Evolutionary conservation across 2,797 vertebrate genomes (phyloP).

Genomic region (Paramormyrops hopkinsi): DNA sequence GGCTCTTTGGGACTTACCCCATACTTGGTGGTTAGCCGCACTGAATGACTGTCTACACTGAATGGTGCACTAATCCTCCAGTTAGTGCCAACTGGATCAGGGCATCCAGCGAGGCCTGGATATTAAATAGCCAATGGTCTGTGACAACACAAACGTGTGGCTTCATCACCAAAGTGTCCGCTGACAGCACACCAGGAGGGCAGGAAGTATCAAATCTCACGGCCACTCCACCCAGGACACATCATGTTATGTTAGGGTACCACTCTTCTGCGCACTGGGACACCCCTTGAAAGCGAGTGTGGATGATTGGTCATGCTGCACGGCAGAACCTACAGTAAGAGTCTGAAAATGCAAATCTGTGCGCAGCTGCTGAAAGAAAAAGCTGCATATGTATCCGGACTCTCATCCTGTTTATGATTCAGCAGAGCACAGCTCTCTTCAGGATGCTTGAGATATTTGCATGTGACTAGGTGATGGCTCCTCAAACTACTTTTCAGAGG

Average conservation of each 20-base stretch:
- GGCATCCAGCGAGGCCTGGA: not conserved
- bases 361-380: not conserved
- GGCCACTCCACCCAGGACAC: not conserved
- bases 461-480: not conserved
- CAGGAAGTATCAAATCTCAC: not conserved
- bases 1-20: not conserved
- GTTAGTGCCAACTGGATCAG: not conserved
- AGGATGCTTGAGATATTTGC: not conserved
- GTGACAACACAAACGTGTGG: not conserved
- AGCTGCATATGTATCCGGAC: not conserved
- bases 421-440: not conserved
- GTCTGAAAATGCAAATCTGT: not conserved
- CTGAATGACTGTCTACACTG: not conserved
- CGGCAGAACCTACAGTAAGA: not conserved
- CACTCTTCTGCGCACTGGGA: not conserved
- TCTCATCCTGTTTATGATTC: not conserved
- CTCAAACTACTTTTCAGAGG: not conserved
- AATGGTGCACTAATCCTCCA: not conserved
- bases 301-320: not conserved
- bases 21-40: not conserved
- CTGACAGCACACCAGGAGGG: not conserved
- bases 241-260: not conserved
- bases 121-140: not conserved
- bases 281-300: not conserved
- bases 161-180: not conserved